Percentiles rank a stretch among this genome's conserved stretches.
phyloP scores from a whole-genome alignment of 2,797 vertebrate species.

The Malurus splendens region DNA sequence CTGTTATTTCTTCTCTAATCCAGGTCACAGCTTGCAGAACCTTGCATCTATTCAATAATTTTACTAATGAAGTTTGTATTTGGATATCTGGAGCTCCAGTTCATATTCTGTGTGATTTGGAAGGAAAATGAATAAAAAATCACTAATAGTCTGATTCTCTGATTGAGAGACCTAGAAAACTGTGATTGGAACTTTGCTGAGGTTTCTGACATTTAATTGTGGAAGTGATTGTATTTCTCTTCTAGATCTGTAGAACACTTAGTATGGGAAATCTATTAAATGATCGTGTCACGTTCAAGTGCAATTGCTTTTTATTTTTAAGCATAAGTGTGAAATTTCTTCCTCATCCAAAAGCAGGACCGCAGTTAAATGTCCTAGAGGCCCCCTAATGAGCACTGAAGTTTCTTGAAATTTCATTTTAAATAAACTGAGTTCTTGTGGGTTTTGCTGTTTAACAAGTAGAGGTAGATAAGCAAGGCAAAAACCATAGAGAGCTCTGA shows the following conservation, averaged over 20 bases:
- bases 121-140: background rate
- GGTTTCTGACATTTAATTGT: background rate
- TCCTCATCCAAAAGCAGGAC: background rate
- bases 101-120: background rate
- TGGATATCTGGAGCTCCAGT: background rate
- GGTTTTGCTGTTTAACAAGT: background rate
- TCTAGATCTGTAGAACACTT: background rate
- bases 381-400: background rate
- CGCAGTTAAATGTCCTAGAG: background rate
- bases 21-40: background rate
- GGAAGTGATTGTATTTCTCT: background rate
- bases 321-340: background rate
- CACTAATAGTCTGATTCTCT: background rate
- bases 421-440: background rate
- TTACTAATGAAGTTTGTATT: background rate
- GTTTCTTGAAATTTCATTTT: background rate
- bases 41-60: background rate
- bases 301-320: background rate
- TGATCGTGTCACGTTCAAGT: fast-evolving
- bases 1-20: background rate
- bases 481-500: background rate
- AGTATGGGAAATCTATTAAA: background rate
- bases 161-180: background rate
- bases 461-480: background rate
- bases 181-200: background rate